Evolutionary conservation across 2,888 invertebrate species (phyloP).

Genomic region (Spatulosminthurus flaviceps): DNA sequence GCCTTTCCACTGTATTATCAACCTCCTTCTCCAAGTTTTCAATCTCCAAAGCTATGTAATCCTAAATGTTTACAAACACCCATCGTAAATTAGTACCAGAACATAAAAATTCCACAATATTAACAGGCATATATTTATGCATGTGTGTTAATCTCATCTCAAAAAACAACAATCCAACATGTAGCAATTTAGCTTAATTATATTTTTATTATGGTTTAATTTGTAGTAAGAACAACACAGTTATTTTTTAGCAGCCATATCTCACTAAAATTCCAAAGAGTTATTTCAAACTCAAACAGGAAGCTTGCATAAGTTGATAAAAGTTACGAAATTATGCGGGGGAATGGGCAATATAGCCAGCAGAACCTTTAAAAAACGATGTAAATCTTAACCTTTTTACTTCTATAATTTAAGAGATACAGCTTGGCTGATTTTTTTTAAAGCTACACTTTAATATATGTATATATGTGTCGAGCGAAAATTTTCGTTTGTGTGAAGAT

Average conservation of each 20-base stretch:
- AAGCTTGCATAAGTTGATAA: background rate
- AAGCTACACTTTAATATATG: background rate
- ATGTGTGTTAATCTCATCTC: too few species aligned
- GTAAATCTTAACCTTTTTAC: slow-evolving; percentile 29
- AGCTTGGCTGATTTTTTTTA: slow-evolving; percentile 20
- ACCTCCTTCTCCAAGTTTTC: slow-evolving; percentile 44
- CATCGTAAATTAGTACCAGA: background rate
- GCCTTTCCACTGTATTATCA: slow-evolving; percentile 44
- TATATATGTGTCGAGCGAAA: background rate
- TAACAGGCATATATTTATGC: too few species aligned
- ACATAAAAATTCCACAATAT: too few species aligned
- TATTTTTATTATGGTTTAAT: too few species aligned
- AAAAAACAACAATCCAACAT: too few species aligned
- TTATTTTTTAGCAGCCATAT: too few species aligned
- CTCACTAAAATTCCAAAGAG: too few species aligned
- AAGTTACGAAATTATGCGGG: background rate
- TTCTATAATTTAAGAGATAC: slow-evolving; percentile 30
- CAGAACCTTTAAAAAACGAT: slow-evolving; percentile 1
- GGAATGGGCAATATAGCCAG: background rate
- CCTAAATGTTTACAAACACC: slow-evolving; percentile 12
- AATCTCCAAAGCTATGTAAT: slow-evolving; percentile 42
- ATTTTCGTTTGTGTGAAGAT: background rate
- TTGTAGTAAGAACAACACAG: too few species aligned
- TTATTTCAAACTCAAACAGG: background rate
- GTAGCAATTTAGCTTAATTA: too few species aligned